Percentiles rank a stretch among this genome's conserved stretches.
Evolutionary conservation across 2,888 invertebrate genomes (phyloP).

Genomic region (Aphidius colemani): DNA sequence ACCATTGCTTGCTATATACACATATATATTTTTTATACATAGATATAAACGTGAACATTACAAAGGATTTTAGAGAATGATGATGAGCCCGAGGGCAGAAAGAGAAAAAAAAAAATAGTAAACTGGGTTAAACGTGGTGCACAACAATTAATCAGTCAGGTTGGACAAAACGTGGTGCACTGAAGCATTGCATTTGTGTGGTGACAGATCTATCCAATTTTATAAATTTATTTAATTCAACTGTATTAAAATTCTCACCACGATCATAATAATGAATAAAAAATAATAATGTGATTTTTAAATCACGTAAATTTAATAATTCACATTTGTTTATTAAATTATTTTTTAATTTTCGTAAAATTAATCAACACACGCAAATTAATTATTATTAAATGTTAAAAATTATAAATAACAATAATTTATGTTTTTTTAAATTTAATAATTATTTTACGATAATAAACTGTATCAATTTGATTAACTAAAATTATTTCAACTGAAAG

Average conservation of each 20-base stretch:
- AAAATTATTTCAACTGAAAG: too few relatives aligned
- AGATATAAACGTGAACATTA: conserved; percentile 23
- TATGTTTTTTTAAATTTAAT: too few relatives aligned
- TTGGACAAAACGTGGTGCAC: conserved; percentile 27
- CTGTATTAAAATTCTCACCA: background rate
- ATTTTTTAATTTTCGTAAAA: too few relatives aligned
- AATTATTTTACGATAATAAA: too few relatives aligned
- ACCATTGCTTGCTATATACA: conserved; percentile 14
- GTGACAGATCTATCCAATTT: conserved; percentile 55
- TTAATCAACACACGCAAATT: too few relatives aligned
- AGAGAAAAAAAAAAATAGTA: conserved; percentile 13
- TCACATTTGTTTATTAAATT: too few relatives aligned
- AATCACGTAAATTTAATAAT: too few relatives aligned
- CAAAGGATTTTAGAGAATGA: conserved; percentile 32
- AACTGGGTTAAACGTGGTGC: conserved; percentile 19
- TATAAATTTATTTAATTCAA: background rate
- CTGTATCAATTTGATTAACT: too few relatives aligned
- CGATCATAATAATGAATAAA: background rate
- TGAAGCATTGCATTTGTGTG: conserved; percentile 43
- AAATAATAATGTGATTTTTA: background rate
- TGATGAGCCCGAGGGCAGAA: conserved; percentile 53
- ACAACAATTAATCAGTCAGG: conserved; percentile 29
- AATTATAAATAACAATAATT: too few relatives aligned
- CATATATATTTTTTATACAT: background rate
- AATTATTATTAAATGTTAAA: too few relatives aligned